Base-by-base conservation (phyloP, 2,888 invertebrate genomes). In the Xanthia icteritia region DNA sequence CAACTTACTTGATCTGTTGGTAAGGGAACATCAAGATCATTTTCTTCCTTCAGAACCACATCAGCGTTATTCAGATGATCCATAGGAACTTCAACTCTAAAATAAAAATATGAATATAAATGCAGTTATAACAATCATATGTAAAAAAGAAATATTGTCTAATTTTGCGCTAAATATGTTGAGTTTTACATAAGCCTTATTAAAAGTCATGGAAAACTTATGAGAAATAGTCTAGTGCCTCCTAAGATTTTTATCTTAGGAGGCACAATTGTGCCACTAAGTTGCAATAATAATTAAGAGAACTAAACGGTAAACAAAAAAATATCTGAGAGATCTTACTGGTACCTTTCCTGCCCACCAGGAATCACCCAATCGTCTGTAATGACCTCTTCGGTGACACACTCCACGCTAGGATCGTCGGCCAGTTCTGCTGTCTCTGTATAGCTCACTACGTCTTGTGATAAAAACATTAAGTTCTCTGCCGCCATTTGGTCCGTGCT, bases 301-400 rank as follows among this genome's bases (percentile, higher is more conserved):
- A 48, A 23, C 15, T 23, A 36, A 13, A n/a, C 0, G 0, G 3
- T 42, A 42, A 54, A 42, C n/a, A 20, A 5, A 60, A 39, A 60
- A 51, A 51, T 31, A 45, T 27, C 4, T 68, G 51, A 54, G 11
- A 39, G 64, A 63, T 79, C 74, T 79, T 84, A 84, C 74, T 73
- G 77, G 82, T 92, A 98, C 98, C 98, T 97, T 90, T 98, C 98
- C 87, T 98, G 98, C 2, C 98, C 98, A 76, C 97, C 98, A 76
- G 97, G 96, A 89, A 97, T 97, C 65, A 97, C 98, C 98, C 98
- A 98, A 89, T 98, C 98, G 90, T 98, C 98, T 0, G 98, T 98
- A 27, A 98, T 98, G 0, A 98, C 98, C 93, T 98, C 98, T 90
- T 98, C 98, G 0, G 98, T 98, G 66, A 98, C 98, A 91, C 97